A percentile compares a stretch with the other conserved stretches of the same genome.
These are phyloP conservation scores for Megastigmus dorsalis DNA, from an alignment of 2,888 invertebrate genomes.

Conservation along the genomic window DNA sequence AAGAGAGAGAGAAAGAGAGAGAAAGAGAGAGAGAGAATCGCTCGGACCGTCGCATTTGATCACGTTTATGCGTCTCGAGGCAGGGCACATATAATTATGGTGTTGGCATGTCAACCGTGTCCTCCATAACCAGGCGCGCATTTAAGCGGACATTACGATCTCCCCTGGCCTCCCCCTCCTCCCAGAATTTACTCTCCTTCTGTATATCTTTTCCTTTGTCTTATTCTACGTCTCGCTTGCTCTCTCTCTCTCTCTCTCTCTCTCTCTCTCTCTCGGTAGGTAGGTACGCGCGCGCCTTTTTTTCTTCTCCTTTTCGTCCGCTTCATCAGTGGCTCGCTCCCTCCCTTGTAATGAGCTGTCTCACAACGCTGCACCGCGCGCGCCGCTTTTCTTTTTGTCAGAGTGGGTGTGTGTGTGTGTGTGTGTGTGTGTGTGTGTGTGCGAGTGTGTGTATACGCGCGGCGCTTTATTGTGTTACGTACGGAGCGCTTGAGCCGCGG, in stretches of 20 bases:
- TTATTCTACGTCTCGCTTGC: too few species aligned
- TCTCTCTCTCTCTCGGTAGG: background rate
- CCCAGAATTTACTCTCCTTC: too few species aligned
- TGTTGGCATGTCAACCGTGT: conserved; percentile 62
- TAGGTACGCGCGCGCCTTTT: too few species aligned
- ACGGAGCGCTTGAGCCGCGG: too few species aligned
- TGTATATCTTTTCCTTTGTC: conserved; percentile 49
- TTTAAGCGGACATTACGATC: background rate
- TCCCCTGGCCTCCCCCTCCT: background rate
- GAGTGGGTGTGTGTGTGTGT: too few species aligned
- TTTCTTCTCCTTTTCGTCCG: background rate
- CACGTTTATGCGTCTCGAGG: conserved; percentile 14
- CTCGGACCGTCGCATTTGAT: conserved; percentile 36
- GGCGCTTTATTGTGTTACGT: too few species aligned
- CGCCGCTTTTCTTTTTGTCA: conserved; percentile 10
- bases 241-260: conserved; percentile 5
- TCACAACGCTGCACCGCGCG: conserved; percentile 9
- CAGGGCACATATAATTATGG: conserved; percentile 59
- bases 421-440: too few species aligned
- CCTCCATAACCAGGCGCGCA: conserved; percentile 56
- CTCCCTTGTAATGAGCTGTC: conserved; percentile 24
- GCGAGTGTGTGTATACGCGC: too few species aligned
- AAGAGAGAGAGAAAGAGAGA: too few species aligned
- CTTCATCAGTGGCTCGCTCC: too few species aligned
- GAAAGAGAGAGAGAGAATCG: background rate